Percentiles rank a stretch among this genome's conserved stretches.
These are phyloP conservation scores for Volucella inflata DNA, from an alignment of 2,888 invertebrate genomes.

Conservation along the genomic window DNA sequence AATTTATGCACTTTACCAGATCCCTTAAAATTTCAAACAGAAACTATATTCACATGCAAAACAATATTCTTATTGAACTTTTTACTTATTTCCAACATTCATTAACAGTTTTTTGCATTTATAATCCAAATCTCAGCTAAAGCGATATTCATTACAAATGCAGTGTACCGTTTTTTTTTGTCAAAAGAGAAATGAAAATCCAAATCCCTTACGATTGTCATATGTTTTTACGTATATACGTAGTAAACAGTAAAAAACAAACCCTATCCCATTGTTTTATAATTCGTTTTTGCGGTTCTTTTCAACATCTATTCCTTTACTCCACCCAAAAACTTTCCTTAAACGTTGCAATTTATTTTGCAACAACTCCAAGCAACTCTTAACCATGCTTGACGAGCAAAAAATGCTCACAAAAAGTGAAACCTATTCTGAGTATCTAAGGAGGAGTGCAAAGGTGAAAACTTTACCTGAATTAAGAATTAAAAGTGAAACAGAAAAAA, in stretches of 20 bases:
- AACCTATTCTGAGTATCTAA: no score
- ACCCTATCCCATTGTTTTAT: slow-evolving; percentile 2
- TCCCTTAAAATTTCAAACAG: no score
- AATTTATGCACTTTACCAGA: no score
- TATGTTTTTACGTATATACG: slow-evolving; percentile 3
- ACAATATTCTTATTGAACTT: no score
- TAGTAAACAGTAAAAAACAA: neutral
- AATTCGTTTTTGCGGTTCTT: slow-evolving; percentile 56
- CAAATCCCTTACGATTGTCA: neutral
- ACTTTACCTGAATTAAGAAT: no score
- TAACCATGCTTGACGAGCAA: neutral
- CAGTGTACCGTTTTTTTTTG: no score
- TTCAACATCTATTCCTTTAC: neutral
- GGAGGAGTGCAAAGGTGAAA: no score
- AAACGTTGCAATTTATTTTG: neutral
- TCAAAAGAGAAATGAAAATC: no score
- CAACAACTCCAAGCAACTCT: slow-evolving; percentile 4
- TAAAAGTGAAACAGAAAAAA: neutral
- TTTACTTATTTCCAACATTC: neutral
- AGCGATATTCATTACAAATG: neutral
- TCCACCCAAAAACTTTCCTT: neutral
- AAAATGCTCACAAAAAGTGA: no score
- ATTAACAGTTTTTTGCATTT: neutral
- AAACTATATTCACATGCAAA: no score
- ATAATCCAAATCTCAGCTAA: slow-evolving; percentile 20